A percentile compares a stretch with the other conserved stretches of the same genome.
Conservation (phyloP, 1,140 invertebrate species). For the Lepidurus packardi region DNA sequence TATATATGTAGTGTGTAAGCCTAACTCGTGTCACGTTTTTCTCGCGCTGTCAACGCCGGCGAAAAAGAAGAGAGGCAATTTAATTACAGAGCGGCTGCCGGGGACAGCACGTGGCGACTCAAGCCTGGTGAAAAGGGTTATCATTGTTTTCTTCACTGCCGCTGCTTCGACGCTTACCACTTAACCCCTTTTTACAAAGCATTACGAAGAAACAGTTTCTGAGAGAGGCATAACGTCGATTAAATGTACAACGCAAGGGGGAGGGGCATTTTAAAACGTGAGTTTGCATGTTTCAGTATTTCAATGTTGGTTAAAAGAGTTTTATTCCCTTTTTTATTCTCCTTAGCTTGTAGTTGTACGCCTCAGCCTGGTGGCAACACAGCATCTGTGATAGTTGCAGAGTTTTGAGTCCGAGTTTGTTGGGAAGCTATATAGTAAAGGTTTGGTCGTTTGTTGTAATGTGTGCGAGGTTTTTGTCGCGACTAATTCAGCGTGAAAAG, state of each 20-base stretch:
- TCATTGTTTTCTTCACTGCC: not conserved
- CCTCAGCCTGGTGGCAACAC: not conserved
- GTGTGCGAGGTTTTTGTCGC: constrained; percentile 7
- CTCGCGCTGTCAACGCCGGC: not conserved
- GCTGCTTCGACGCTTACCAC: not conserved
- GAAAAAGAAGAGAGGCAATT: not conserved
- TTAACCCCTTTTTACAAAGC: not conserved
- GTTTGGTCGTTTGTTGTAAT: constrained; percentile 2
- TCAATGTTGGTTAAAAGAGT: not conserved
- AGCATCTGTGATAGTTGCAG: not conserved
- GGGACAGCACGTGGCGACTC: not conserved
- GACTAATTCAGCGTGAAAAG: not conserved
- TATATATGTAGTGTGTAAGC: constrained; percentile 12
- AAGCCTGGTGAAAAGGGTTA: constrained; percentile 10
- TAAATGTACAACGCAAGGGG: not conserved
- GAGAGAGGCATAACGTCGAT: not conserved
- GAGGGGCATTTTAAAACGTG: constrained; percentile 3
- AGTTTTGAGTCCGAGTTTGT: not conserved
- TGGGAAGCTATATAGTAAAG: not conserved
- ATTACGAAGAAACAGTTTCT: not conserved
- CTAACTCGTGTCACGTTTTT: not conserved
- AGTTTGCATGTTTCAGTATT: not conserved
- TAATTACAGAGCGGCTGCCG: not conserved
- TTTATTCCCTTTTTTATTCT: not conserved
- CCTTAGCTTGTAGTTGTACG: not conserved